Evolutionary conservation across 2,797 vertebrate genomes (phyloP).

Genomic region (Philypnodon macrostomus): DNA sequence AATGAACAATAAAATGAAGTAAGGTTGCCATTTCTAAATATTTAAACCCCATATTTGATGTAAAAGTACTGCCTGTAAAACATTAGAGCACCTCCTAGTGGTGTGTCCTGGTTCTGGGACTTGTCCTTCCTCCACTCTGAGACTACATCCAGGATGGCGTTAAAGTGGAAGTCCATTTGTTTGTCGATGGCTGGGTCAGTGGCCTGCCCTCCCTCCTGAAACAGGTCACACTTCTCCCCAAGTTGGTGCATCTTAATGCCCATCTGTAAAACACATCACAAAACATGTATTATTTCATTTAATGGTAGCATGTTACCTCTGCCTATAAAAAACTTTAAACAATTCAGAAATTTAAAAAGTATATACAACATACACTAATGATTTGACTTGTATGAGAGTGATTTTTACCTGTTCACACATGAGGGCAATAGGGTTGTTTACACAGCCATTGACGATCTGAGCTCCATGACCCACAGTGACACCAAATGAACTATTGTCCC

Average conservation of each 20-base stretch:
- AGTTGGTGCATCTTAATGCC: constrained; percentile 93
- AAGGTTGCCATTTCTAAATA: too few species aligned
- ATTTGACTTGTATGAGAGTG: too few species aligned
- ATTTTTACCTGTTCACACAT: constrained; percentile 95
- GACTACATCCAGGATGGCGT: constrained; percentile 95
- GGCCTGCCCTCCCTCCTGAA: constrained; percentile 91
- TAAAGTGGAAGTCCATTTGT: constrained; percentile 99
- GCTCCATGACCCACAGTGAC: constrained; percentile 88
- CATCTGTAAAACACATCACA: constrained; percentile 75
- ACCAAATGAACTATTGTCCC: constrained; percentile 89
- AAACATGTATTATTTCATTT: too few species aligned
- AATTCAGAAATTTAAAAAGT: too few species aligned
- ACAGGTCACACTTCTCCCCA: constrained; percentile 91
- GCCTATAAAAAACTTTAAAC: too few species aligned
- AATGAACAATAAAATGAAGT: too few species aligned
- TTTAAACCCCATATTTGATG: too few species aligned
- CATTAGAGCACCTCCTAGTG: constrained; percentile 85
- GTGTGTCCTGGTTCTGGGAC: constrained; percentile 88
- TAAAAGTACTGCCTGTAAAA: too few species aligned
- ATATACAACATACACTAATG: too few species aligned
- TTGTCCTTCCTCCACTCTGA: constrained; percentile 98
- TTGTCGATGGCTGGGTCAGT: constrained; percentile 95
- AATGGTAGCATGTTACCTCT: too few species aligned
- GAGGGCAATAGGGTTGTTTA: constrained; percentile 94
- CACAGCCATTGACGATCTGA: constrained; percentile 94